A percentile compares a stretch with the other conserved stretches of the same genome.
phyloP scores from a whole-genome alignment of 2,113 vertebrate species.

The Campylomormyrus numenius region DNA sequence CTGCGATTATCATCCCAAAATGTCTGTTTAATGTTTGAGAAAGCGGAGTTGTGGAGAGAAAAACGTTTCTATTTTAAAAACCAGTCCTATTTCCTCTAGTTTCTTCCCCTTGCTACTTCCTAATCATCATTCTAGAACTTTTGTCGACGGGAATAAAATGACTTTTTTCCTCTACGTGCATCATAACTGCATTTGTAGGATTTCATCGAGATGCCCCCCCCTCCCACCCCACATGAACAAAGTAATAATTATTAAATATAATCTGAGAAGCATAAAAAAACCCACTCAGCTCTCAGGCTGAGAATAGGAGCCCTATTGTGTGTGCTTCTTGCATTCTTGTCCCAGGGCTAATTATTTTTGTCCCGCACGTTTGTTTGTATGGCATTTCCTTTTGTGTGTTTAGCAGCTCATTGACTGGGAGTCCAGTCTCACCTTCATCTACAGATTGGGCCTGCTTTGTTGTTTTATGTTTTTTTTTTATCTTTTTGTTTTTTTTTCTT shows the following conservation, averaged over 20 bases:
- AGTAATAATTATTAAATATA: background rate
- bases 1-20: background rate
- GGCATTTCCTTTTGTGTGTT: conserved; percentile 42
- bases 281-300: background rate
- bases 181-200: background rate
- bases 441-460: conserved; percentile 23
- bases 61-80: background rate
- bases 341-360: conserved; percentile 63
- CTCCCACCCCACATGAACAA: background rate
- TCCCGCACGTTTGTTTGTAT: conserved; percentile 49
- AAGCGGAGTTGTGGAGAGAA: background rate
- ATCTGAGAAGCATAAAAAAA: background rate
- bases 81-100: background rate
- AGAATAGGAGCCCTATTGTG: background rate
- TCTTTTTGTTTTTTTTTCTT: background rate
- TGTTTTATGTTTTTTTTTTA: background rate
- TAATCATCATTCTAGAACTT: background rate
- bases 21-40: background rate
- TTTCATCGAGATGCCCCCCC: background rate
- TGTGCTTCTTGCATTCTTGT: conserved; percentile 35
- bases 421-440: conserved; percentile 24
- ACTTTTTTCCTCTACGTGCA: background rate
- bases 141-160: background rate
- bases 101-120: background rate
- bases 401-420: conserved; percentile 36